Conservation (phyloP, 1,140 invertebrate genomes). For the Carcinoscorpius rotundicauda region DNA sequence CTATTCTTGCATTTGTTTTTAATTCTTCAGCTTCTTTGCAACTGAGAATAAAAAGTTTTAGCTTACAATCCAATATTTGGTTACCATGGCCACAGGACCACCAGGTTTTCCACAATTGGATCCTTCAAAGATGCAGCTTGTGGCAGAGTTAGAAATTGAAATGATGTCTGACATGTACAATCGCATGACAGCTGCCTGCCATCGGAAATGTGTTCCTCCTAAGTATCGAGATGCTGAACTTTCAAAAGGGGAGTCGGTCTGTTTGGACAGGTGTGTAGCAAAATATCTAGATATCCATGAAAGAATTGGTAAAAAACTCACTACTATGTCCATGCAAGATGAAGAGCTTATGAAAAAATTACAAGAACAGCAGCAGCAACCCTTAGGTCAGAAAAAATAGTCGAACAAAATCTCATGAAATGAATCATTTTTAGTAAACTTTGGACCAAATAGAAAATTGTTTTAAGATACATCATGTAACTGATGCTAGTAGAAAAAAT, state of each 20-base stretch:
- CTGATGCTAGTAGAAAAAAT: no score
- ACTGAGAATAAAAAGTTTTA: no score
- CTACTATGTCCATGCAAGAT: slow-evolving; percentile 79
- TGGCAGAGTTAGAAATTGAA: slow-evolving; percentile 92
- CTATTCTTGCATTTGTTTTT: no score
- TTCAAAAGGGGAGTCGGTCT: slow-evolving; percentile 94
- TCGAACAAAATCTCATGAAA: no score
- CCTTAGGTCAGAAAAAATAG: no score
- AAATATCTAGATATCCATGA: slow-evolving; percentile 97
- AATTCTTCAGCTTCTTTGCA: no score
- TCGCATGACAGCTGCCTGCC: slow-evolving; percentile 76
- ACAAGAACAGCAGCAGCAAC: slow-evolving; percentile 30
- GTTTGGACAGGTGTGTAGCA: slow-evolving; percentile 92
- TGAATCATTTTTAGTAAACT: no score
- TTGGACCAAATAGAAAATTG: no score
- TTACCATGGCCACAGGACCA: no score
- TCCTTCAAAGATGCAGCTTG: slow-evolving; percentile 68
- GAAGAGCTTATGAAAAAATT: slow-evolving; percentile 60
- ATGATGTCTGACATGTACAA: slow-evolving; percentile 99
- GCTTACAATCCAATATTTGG: no score
- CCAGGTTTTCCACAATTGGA: slow-evolving; percentile 39
- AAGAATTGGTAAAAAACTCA: slow-evolving; percentile 88
- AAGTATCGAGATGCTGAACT: slow-evolving; percentile 86
- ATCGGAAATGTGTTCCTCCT: slow-evolving; percentile 90
- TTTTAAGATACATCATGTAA: no score